Evolutionary conservation across 2,888 invertebrate genomes (phyloP).

Genomic region (Drosophila peninsularis): DNA sequence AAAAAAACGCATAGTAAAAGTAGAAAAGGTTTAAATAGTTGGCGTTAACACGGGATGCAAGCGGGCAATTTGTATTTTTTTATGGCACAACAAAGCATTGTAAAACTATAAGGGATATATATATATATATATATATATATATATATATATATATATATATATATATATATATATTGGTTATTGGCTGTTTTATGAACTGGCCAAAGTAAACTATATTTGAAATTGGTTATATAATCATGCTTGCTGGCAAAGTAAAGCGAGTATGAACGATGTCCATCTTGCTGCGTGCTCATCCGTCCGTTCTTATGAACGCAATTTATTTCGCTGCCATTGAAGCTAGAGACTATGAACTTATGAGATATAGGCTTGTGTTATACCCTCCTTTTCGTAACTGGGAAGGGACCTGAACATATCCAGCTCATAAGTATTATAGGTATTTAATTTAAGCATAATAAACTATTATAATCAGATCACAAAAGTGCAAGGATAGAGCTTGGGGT

Average conservation of each 20-base stretch:
- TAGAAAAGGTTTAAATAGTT: neutral
- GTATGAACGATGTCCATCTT: neutral
- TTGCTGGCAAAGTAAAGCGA: neutral
- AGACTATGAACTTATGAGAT: neutral
- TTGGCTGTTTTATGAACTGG: neutral
- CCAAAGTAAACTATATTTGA: neutral
- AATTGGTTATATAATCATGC: neutral
- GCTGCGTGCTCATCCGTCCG: neutral
- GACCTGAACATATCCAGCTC: neutral
- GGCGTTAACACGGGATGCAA: slow-evolving; percentile 26
- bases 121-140: neutral
- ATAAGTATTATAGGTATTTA: too few relatives aligned
- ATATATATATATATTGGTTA: neutral
- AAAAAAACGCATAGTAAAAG: neutral
- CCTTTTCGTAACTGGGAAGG: neutral
- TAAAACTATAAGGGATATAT: neutral
- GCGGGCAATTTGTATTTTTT: slow-evolving; percentile 2
- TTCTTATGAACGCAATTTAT: slow-evolving; percentile 3
- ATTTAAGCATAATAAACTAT: too few relatives aligned
- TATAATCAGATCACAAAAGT: too few relatives aligned
- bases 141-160: neutral
- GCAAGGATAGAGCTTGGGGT: too few relatives aligned
- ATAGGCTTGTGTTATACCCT: neutral
- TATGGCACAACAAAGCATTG: neutral
- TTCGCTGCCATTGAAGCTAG: neutral